A percentile compares a stretch with the other conserved stretches of the same genome.
Evolutionary conservation across 2,888 invertebrate species (phyloP).

Genomic region (Drosophila affinis): DNA sequence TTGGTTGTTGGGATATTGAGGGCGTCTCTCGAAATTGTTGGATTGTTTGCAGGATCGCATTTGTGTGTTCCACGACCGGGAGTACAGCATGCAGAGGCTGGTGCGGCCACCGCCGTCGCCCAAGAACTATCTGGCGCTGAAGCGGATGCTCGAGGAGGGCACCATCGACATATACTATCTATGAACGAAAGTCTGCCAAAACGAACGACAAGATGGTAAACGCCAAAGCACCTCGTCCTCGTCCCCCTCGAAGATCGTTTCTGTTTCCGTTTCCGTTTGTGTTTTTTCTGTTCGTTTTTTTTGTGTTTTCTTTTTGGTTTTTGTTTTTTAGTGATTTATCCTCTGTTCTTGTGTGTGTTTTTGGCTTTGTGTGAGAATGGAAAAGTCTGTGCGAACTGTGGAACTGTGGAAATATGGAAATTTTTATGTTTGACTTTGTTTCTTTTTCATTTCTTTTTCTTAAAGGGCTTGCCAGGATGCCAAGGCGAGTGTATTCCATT

Average conservation of each 20-base stretch:
- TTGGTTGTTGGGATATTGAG: slow-evolving; percentile 9
- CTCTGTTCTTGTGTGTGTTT: slow-evolving; percentile 12
- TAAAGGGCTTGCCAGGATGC: slow-evolving; percentile 84
- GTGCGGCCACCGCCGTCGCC: slow-evolving; percentile 82
- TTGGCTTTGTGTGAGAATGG: slow-evolving; percentile 41
- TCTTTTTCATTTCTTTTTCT: slow-evolving; percentile 78
- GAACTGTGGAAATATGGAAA: slow-evolving; percentile 34
- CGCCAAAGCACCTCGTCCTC: slow-evolving; percentile 16
- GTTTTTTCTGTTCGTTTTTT: slow-evolving; percentile 4
- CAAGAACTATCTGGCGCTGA: slow-evolving; percentile 78
- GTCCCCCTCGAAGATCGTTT: slow-evolving; percentile 20
- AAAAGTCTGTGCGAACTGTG: slow-evolving; percentile 8
- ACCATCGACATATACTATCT: slow-evolving; percentile 80
- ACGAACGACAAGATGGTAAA: slow-evolving; percentile 42
- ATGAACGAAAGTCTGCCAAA: slow-evolving; percentile 25
- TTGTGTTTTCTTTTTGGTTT: slow-evolving; percentile 11
- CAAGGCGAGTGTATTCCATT: slow-evolving; percentile 87
- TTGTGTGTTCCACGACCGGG: slow-evolving; percentile 77
- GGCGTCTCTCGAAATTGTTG: slow-evolving; percentile 38
- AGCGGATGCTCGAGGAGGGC: slow-evolving; percentile 81
- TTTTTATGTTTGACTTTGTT: slow-evolving; percentile 75
- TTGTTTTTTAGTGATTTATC: slow-evolving; percentile 8
- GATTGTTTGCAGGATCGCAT: slow-evolving; percentile 79
- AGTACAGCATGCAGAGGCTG: slow-evolving; percentile 79
- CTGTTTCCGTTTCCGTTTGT: background rate